phyloP scores from a whole-genome alignment of 2,113 vertebrate species.

The Peromyscus maniculatus region DNA sequence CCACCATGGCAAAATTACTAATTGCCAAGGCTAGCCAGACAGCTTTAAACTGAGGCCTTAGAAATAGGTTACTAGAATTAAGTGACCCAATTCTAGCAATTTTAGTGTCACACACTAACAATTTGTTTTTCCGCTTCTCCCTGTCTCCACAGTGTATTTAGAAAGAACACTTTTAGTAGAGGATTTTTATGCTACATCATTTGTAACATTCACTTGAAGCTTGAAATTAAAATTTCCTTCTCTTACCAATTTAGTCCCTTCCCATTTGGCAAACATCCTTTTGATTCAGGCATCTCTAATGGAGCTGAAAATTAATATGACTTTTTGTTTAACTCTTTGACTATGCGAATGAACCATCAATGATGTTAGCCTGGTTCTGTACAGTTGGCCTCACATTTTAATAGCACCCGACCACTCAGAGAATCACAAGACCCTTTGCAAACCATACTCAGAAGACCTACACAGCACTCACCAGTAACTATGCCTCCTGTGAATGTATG shows the following conservation, averaged over 20 bases:
- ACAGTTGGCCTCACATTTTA: conserved; percentile 43
- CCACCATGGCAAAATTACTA: conserved; percentile 32
- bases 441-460: neutral
- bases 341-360: conserved; percentile 58
- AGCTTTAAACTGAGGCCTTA: conserved; percentile 48
- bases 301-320: conserved; percentile 85
- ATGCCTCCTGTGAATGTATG: neutral
- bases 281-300: conserved; percentile 80
- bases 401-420: conserved; percentile 34
- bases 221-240: conserved; percentile 83
- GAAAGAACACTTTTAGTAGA: conserved; percentile 51
- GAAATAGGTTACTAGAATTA: conserved; percentile 48
- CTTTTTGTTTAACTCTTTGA: conserved; percentile 79
- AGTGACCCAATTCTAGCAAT: conserved; percentile 29
- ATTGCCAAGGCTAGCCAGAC: neutral
- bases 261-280: conserved; percentile 79
- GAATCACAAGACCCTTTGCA: neutral
- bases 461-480: neutral
- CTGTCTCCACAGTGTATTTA: conserved; percentile 56
- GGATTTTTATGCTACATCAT: conserved; percentile 71
- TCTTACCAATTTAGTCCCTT: conserved; percentile 78
- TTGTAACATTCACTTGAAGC: conserved; percentile 81
- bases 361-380: conserved; percentile 43
- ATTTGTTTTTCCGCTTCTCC: neutral
- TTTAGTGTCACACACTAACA: conserved; percentile 43